Evolutionary conservation across 2,797 vertebrate genomes (phyloP).

Genomic region (Serranus cabrilla): DNA sequence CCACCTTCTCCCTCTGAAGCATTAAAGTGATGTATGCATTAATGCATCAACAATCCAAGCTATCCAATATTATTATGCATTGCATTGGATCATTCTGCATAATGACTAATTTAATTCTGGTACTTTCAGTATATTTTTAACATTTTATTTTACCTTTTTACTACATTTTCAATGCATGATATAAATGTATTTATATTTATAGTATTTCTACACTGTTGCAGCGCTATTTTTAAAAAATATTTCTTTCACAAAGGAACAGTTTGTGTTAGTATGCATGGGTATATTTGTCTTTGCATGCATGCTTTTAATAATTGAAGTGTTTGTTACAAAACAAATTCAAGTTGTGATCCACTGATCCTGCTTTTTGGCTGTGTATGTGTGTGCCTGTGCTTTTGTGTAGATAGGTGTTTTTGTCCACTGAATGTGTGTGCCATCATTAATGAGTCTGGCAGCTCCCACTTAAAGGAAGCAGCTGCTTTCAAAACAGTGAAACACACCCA

Average conservation of each 20-base stretch:
- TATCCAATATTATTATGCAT: neutral
- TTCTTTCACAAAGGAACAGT: neutral
- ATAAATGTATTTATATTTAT: too few species aligned
- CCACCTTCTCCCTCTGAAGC: neutral
- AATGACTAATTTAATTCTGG: too few species aligned
- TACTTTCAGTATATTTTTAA: too few species aligned
- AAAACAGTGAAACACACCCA: conserved; percentile 43
- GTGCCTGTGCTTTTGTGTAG: conserved; percentile 5
- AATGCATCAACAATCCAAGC: neutral
- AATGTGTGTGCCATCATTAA: conserved; percentile 20
- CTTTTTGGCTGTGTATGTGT: neutral
- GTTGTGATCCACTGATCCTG: neutral
- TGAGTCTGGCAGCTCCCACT: conserved; percentile 35
- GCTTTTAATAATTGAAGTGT: neutral
- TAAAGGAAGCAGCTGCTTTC: conserved; percentile 35
- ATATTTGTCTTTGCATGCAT: neutral
- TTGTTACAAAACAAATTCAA: neutral
- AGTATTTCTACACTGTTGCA: too few species aligned
- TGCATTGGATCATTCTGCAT: neutral
- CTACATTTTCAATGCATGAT: too few species aligned
- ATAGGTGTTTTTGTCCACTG: conserved; percentile 6
- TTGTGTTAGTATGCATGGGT: neutral
- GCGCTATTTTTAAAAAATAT: too few species aligned
- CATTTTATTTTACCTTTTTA: neutral
- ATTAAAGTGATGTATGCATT: neutral